Evolutionary conservation across 2,888 invertebrate species (phyloP), one percentile per base, ranked within the genome.

Genomic region (Sarcophaga subvicina): DNA sequence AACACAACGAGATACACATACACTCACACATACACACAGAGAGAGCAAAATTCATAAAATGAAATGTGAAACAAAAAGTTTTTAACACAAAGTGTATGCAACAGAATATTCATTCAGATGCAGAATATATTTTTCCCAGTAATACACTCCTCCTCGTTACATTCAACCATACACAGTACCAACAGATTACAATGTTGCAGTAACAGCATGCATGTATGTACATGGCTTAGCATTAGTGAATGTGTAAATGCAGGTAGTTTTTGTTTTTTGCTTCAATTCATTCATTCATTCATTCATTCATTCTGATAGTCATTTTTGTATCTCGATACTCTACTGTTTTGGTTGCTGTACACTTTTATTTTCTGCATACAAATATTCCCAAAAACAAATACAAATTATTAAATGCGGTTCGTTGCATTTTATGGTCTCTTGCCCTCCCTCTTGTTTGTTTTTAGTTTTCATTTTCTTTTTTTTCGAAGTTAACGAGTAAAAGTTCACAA

Each of bases 341-440:
- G 2, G 17, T 54, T 54, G 54, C n/a, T 22, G 45, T 67, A 22
- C 20, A 49, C 37, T 25, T 54, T 27, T 37, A 27, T 25, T 82
- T 62, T 64, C 22, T 62, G 17, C 4, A 69, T 54, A 47, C 20
- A 70, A 27, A 66, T 62, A 22, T 4, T 69, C 22, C 27, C 27
- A 70, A 27, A 66, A 77, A 78, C 66, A 77, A 82, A 79, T 80
- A 73, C 81, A 80, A 77, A 80, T 81, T 83, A 85, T 87, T 83
- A 88, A 88, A 85, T 85, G 77, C 83, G 89, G 85, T 88, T 88
- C 85, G 86, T 70, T 88, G 89, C 88, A 87, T 87, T 87, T 86
- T 84, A 87, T 86, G 88, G 87, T 86, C 78, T 87, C 81, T 75
- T 83, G 78, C 73, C 54, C 75, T 70, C 80, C 81, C 80, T 73